These are phyloP conservation scores for Eremobia ochroleuca DNA, from an alignment of 2,888 invertebrate genomes.

Conservation along the genomic window DNA sequence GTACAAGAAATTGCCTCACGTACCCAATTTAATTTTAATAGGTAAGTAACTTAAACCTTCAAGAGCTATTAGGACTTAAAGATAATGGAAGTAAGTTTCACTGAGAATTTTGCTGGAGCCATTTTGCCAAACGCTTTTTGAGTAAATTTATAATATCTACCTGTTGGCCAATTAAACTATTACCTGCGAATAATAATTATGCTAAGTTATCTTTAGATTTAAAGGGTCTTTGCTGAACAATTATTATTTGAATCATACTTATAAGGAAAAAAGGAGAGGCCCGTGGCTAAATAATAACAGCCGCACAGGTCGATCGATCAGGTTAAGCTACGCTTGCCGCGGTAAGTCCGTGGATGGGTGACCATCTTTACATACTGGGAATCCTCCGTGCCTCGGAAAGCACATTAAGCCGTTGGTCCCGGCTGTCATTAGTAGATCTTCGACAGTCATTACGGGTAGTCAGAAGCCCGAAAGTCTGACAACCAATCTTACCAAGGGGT, in stretches of 20 bases:
- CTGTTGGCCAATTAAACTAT: constrained; percentile 50
- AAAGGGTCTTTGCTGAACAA: neutral
- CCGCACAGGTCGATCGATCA: too few relatives aligned
- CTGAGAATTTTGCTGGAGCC: constrained; percentile 31
- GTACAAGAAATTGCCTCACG: constrained; percentile 24
- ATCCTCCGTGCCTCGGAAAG: too few relatives aligned
- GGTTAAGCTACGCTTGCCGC: too few relatives aligned
- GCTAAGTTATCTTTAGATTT: constrained; percentile 5
- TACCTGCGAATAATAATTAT: constrained; percentile 33
- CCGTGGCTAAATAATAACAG: too few relatives aligned
- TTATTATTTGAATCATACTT: neutral
- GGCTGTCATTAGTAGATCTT: too few relatives aligned
- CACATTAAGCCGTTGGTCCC: too few relatives aligned
- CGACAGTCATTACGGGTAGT: too few relatives aligned
- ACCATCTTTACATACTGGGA: too few relatives aligned
- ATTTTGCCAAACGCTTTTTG: constrained; percentile 45
- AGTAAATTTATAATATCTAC: constrained; percentile 50
- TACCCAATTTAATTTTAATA: constrained; percentile 51
- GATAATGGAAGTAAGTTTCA: constrained; percentile 53
- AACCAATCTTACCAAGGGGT: too few relatives aligned
- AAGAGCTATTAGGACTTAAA: constrained; percentile 48
- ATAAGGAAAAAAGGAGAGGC: too few relatives aligned
- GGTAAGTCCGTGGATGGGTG: too few relatives aligned
- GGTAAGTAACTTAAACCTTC: constrained; percentile 38
- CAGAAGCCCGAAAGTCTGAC: too few relatives aligned